phyloP scores from a whole-genome alignment of 2,888 invertebrate species.

The Didymodactylos carnosus region DNA sequence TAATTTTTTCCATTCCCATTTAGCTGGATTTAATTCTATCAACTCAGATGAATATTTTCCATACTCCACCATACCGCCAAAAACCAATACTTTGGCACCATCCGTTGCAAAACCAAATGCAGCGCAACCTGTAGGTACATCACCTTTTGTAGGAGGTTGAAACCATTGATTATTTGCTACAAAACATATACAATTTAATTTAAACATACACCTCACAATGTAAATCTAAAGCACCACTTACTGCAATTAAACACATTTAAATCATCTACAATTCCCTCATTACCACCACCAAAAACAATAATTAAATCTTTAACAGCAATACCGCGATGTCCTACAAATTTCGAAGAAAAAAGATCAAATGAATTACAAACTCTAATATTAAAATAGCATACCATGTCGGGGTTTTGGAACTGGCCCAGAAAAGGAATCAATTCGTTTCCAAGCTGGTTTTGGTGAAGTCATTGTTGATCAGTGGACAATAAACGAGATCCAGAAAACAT shows the following conservation, averaged over 20 bases:
- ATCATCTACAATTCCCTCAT: constrained; percentile 99
- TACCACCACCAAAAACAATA: constrained; percentile 79
- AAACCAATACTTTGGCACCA: constrained; percentile 78
- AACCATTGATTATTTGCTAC: constrained; percentile 93
- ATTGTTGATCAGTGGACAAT: no score
- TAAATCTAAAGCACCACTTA: constrained; percentile 32
- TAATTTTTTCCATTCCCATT: constrained; percentile 92
- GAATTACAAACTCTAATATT: no score
- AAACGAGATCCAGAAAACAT: no score
- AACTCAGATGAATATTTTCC: constrained; percentile 96
- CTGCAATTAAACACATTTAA: constrained; percentile 96
- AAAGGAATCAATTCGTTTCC: constrained; percentile 36
- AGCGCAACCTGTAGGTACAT: constrained; percentile 92
- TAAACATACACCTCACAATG: not conserved
- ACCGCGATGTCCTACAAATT: no score
- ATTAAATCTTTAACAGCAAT: constrained; percentile 95
- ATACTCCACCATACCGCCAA: constrained; percentile 99
- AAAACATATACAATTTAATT: constrained; percentile 22
- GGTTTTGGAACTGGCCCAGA: constrained; percentile 82
- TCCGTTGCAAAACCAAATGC: constrained; percentile 96
- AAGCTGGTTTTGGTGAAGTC: constrained; percentile 14
- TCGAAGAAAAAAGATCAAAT: no score
- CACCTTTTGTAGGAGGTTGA: constrained; percentile 84
- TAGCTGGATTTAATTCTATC: constrained; percentile 61
- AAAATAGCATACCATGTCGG: constrained; percentile 90